These are phyloP conservation scores for Drosophila seguyi DNA, from an alignment of 1,140 invertebrate species.

Conservation along the genomic window DNA sequence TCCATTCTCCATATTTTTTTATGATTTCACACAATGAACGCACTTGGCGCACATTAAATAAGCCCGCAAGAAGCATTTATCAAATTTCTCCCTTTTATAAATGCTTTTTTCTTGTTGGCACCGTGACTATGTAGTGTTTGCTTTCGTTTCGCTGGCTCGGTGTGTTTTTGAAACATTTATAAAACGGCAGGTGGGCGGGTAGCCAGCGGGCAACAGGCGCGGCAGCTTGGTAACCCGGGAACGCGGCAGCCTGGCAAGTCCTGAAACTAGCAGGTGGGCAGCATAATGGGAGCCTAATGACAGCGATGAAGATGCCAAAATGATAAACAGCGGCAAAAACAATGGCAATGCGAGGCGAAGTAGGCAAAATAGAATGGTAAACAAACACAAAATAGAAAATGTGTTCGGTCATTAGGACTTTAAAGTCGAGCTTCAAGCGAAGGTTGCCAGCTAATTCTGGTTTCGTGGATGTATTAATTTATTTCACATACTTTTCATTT, in stretches of 20 bases:
- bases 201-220: conserved; percentile 31
- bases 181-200: conserved; percentile 66
- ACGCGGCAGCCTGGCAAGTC: neutral
- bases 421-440: conserved; percentile 3
- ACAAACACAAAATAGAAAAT: conserved; percentile 66
- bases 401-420: conserved; percentile 71
- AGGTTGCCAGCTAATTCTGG: neutral
- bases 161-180: conserved; percentile 73
- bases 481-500: neutral
- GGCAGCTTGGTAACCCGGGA: neutral
- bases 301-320: conserved; percentile 82
- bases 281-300: conserved; percentile 77
- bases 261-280: conserved; percentile 35
- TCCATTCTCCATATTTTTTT: conserved; percentile 46
- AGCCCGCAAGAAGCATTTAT: conserved; percentile 78
- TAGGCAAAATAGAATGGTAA: conserved; percentile 46
- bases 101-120: conserved; percentile 35
- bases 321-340: conserved; percentile 75
- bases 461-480: neutral
- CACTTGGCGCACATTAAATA: conserved; percentile 79
- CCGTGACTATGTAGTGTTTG: conserved; percentile 38
- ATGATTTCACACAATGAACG: conserved; percentile 79
- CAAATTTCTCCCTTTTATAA: conserved; percentile 73
- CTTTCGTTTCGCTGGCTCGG: conserved; percentile 21
- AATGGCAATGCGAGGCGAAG: conserved; percentile 22